Conservation (phyloP, 2,113 vertebrate species). For the Agelaius tricolor region DNA sequence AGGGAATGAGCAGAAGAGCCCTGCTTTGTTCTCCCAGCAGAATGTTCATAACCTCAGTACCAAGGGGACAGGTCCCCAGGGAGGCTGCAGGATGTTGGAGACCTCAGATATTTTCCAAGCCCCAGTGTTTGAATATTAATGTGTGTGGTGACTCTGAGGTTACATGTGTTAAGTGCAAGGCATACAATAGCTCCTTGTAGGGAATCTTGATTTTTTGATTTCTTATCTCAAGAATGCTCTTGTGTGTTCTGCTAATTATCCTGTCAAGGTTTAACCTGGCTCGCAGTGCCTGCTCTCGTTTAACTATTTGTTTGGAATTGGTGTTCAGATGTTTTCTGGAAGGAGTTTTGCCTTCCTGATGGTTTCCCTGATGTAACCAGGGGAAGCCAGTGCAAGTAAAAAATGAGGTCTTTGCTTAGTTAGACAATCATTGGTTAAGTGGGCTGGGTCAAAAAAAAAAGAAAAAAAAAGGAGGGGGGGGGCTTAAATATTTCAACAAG, state of each 20-base stretch:
- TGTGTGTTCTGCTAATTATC: background rate
- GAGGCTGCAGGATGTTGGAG: background rate
- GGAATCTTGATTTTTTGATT: background rate
- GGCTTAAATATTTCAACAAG: background rate
- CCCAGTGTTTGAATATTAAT: background rate
- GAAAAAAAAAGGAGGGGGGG: accelerated
- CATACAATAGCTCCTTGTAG: background rate
- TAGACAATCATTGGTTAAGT: background rate
- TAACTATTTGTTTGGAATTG: background rate
- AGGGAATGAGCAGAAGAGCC: background rate
- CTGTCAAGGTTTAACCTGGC: background rate
- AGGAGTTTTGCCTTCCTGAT: background rate
- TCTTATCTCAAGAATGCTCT: background rate
- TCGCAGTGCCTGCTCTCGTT: background rate
- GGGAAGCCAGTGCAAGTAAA: background rate
- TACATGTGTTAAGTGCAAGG: background rate
- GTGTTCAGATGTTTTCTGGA: background rate
- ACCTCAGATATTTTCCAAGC: background rate
- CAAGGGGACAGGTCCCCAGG: background rate
- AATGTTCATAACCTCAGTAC: background rate
- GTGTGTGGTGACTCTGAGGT: background rate
- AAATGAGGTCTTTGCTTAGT: background rate
- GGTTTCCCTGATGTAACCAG: background rate
- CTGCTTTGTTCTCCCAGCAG: background rate
- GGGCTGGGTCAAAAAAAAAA: background rate